Base-by-base conservation (phyloP, 2,888 invertebrate species). In the Eristalis intricaria region DNA sequence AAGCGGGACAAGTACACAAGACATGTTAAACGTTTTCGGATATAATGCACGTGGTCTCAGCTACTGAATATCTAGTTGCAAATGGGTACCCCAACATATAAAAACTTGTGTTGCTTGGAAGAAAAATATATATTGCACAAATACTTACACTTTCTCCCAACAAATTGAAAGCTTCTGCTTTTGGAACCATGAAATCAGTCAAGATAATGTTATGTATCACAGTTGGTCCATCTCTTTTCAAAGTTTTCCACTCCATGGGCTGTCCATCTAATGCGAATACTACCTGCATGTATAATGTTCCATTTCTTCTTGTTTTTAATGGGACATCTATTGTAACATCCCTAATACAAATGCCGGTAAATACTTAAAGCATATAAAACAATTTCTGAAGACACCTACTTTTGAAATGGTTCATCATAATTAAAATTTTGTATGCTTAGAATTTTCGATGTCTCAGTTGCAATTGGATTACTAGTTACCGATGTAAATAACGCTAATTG, bases 201-300 rank as follows among this genome's bases (percentile, higher is more conserved):
- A 98, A 93, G 26, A 95, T 94, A 65, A 96, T 94, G 71, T 95
- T 95, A 32, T 96, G 93, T 89, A 95, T 94, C 0, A 95, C 95
- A 26, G 95, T 94, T 26, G 95, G 94, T 43, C 95, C 95, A 11
- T 94, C 94, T 22, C 94, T 94, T 86, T 95, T 93, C 35, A 96
- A 93, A 35, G 95, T 95, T 70, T 94, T 93, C 92, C 96, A 95
- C 77, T 95, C 94, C 0, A 94, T 90, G 2, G 94, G 93, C 43
- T 91, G 93, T 38, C 95, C 95, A 83, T 95, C 93, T 70, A 96
- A 95, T 22, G 96, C 94, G 43, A 97, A 91, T 66, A 96, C 94
- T 1, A 96, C 95, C 92, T 98, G 97, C 91, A 98, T 94, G 91
- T 94, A 96, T 64, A 99, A 91, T 7, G 97, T 96, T 0, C 98